Percentiles rank a stretch among this genome's conserved stretches.
Conservation (phyloP, 37 sponge, comb jelly and placozoan species). For the Aplysina aerophoba region DNA sequence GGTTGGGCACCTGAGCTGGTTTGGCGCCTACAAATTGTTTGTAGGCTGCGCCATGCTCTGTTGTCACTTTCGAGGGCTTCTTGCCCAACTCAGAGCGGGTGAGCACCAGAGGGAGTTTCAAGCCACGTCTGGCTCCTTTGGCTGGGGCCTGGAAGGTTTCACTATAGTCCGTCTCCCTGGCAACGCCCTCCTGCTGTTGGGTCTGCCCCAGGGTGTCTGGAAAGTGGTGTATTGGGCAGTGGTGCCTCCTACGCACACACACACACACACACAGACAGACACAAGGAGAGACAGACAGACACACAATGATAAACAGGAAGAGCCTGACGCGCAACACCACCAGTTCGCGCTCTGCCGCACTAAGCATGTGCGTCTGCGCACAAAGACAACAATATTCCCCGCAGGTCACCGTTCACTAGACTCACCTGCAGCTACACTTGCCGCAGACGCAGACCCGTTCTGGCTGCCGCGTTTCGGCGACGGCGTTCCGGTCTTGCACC, state of each 20-base stretch:
- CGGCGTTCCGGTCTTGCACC: not conserved
- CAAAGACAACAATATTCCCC: too few species aligned
- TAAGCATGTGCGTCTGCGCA: too few species aligned
- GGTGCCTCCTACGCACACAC: slow-evolving; percentile 10
- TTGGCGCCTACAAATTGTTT: not conserved
- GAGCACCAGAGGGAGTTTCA: not conserved
- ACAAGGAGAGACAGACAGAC: not conserved
- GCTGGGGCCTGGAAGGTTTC: not conserved
- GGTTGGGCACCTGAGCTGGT: too few species aligned
- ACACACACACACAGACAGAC: slow-evolving; percentile 2
- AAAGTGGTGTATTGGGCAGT: slow-evolving; percentile 10
- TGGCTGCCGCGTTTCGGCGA: not conserved
- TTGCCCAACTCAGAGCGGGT: not conserved
- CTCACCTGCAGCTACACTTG: slow-evolving; percentile 24
- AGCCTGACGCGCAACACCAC: too few species aligned
- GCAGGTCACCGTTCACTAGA: too few species aligned
- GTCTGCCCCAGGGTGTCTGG: not conserved
- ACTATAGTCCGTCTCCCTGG: not conserved
- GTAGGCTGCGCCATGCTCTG: not conserved
- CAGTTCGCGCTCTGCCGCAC: too few species aligned
- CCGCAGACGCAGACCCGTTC: slow-evolving; percentile 3
- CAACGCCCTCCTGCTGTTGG: not conserved
- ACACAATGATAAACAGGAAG: not conserved
- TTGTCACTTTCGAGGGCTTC: not conserved
- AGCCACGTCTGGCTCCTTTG: not conserved